phyloP scores from a whole-genome alignment of 2,113 vertebrate genomes.

The Tachysurus vachellii region DNA sequence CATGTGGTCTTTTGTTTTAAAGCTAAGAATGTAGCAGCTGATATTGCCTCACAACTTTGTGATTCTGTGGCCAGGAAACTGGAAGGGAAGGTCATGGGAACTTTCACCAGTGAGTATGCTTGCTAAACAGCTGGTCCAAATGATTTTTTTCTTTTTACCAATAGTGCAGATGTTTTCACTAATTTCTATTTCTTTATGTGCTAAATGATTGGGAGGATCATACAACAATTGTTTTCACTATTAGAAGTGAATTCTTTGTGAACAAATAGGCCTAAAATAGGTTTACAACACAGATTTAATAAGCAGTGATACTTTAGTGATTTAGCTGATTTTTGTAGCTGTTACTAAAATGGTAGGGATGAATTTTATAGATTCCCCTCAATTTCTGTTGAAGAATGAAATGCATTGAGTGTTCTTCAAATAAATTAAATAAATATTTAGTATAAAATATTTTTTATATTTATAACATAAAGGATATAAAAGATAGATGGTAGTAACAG shows the following conservation, averaged over 20 bases:
- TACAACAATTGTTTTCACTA: too few relatives aligned
- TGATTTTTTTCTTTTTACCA: neutral
- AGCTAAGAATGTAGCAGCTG: conserved; percentile 98
- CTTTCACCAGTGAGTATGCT: conserved; percentile 91
- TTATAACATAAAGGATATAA: too few relatives aligned
- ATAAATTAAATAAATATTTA: too few relatives aligned
- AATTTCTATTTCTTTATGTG: neutral
- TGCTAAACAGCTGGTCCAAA: neutral
- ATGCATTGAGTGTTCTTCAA: neutral
- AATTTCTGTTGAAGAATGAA: too few relatives aligned
- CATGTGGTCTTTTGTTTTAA: conserved; percentile 19
- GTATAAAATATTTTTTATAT: too few relatives aligned
- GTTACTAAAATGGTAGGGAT: neutral
- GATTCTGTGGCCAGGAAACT: conserved; percentile 95
- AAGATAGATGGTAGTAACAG: too few relatives aligned
- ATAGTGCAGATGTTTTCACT: neutral
- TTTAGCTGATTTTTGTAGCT: neutral
- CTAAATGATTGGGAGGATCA: neutral
- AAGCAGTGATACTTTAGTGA: neutral
- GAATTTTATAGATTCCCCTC: neutral
- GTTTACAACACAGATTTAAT: neutral
- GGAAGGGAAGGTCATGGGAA: conserved; percentile 99
- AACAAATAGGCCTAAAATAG: neutral
- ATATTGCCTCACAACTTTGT: conserved; percentile 91
- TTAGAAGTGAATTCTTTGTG: too few relatives aligned